Base-by-base conservation (phyloP, 2,113 vertebrate species). In the Regulus satrapa region DNA sequence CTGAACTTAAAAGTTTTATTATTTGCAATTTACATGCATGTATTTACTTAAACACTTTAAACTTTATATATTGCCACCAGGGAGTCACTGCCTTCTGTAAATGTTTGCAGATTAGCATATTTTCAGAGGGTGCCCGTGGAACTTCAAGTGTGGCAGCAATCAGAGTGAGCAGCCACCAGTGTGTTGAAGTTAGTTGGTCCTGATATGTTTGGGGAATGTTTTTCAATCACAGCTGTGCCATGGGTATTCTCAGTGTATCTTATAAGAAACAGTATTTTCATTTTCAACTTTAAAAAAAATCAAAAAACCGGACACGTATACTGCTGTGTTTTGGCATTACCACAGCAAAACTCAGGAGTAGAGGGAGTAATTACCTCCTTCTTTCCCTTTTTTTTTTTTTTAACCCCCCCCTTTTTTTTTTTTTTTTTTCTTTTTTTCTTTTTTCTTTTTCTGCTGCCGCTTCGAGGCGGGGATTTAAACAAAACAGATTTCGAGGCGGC, bases 41-140 rank as follows among this genome's bases (percentile, higher is more conserved):
- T 95, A 97, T 97, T 98, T 98, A 97, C 73, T 94, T 93, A 92
- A 95, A 85, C 82, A 92, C 93, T 98, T 96, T 97, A 97, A 94
- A 94, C 97, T 95, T 97, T 95, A 74, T 91, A 25, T 96, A 91
- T 96, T 96, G 96, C 95, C 96, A 82, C 95, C 56, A 79, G 97
- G 97, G 97, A 94, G 96, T 96, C 94, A 63, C 95, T 18, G 94
- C 95, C 96, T 96, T 98, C 97, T 95, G 95, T 98, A 98, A 98
- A 98, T 98, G 96, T 98, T 99, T 98, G 97, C 98, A 98, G 97
- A 98, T 98, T 98, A 98, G 94, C 94, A 36, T 97, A 98, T 96
- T 97, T 89, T 97, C 90, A 94, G 95, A 97, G 98, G 95, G 96
- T 98, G 98, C 96, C 95, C 94, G 87, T 62, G 78, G 77, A 98